phyloP scores from a whole-genome alignment of 2,113 vertebrate species.

The human (Homo sapiens) region DNA sequence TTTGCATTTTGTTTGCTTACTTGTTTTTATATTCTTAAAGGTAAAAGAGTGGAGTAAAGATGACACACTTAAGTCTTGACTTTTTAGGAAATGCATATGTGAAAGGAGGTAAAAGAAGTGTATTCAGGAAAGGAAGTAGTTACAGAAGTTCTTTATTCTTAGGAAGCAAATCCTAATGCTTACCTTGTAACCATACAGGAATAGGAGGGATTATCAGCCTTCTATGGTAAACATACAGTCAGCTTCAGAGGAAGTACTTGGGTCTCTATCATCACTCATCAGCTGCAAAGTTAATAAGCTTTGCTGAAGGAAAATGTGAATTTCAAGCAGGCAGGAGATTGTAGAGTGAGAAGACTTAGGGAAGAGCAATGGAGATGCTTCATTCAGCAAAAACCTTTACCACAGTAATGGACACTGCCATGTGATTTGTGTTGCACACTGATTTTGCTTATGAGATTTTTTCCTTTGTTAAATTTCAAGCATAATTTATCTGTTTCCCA shows the following conservation, averaged over 20 bases:
- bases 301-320: neutral
- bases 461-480: constrained; percentile 27
- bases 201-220: neutral
- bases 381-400: constrained; percentile 9
- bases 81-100: neutral
- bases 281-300: neutral
- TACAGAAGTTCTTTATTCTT: neutral
- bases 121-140: constrained; percentile 6
- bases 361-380: neutral
- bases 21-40: neutral
- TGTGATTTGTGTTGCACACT: constrained; percentile 8
- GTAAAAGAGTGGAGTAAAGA: neutral
- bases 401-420: neutral
- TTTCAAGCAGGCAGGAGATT: neutral
- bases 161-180: constrained; percentile 15
- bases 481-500: neutral
- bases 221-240: fast-evolving
- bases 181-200: neutral
- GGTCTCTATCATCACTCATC: neutral
- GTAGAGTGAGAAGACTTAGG: neutral
- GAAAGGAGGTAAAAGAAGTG: neutral
- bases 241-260: constrained; percentile 18
- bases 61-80: neutral
- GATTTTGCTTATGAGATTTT: constrained; percentile 33
- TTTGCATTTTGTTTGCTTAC: neutral